These are phyloP conservation scores for Rhopalosiphum padi DNA, from an alignment of 1,140 invertebrate genomes.

Conservation along the genomic window DNA sequence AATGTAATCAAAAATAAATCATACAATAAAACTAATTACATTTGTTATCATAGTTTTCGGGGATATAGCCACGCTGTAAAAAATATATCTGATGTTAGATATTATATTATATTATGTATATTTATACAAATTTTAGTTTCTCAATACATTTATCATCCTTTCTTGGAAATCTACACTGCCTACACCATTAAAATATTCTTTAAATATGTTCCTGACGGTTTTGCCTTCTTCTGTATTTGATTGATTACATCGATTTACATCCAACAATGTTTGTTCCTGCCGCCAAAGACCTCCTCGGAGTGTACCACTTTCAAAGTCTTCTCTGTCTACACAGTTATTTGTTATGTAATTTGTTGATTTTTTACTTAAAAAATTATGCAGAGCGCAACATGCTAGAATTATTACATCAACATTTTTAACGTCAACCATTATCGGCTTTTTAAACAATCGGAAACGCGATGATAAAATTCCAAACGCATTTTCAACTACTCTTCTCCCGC, in stretches of 20 bases:
- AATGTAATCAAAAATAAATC: too few relatives aligned
- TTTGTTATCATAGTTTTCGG: too few relatives aligned
- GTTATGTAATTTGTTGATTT: conserved; percentile 23
- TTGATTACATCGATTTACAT: conserved; percentile 33
- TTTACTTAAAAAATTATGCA: background rate
- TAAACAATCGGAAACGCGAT: conserved; percentile 64
- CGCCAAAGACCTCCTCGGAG: conserved; percentile 21
- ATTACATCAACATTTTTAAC: background rate
- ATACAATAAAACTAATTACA: too few relatives aligned
- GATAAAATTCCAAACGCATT: conserved; percentile 65
- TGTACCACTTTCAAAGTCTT: conserved; percentile 49
- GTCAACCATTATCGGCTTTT: conserved; percentile 57
- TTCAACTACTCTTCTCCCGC: conserved; percentile 63
- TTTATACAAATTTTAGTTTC: too few relatives aligned
- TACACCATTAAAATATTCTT: too few relatives aligned
- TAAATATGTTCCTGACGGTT: too few relatives aligned
- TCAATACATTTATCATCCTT: too few relatives aligned
- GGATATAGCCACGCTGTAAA: too few relatives aligned
- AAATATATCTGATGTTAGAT: too few relatives aligned
- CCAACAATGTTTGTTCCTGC: background rate
- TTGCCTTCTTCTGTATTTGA: too few relatives aligned
- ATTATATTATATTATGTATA: too few relatives aligned
- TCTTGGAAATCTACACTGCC: too few relatives aligned
- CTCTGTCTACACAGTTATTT: background rate
- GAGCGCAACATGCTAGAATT: background rate